A percentile compares a stretch with the other conserved stretches of the same genome.
Conservation (phyloP, 2,797 vertebrate genomes). For the Ispidina lecontei region DNA sequence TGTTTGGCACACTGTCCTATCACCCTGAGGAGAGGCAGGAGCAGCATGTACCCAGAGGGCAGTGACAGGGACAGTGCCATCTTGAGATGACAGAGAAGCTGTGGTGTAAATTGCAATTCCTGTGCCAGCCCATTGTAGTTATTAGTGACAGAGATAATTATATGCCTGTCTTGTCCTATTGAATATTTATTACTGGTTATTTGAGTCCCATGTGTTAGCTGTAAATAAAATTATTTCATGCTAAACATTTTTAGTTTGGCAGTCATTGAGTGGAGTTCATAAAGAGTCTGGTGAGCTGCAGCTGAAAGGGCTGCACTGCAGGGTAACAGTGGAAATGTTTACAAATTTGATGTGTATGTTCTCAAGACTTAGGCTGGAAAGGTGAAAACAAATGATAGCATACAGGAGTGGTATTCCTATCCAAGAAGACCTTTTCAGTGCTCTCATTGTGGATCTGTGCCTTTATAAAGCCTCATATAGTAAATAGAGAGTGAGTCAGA, state of each 20-base stretch:
- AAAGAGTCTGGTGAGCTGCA: background rate
- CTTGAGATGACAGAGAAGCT: background rate
- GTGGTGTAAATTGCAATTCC: background rate
- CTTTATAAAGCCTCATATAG: background rate
- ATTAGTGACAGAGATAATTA: slow-evolving; percentile 11
- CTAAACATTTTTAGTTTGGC: background rate
- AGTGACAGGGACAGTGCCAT: background rate
- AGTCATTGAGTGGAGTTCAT: background rate
- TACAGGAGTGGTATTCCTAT: background rate
- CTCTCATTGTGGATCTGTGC: background rate
- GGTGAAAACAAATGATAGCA: background rate
- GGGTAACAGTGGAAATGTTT: background rate
- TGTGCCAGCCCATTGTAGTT: background rate
- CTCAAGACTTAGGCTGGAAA: background rate
- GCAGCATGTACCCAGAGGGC: background rate
- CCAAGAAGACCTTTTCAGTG: background rate
- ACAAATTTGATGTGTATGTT: background rate
- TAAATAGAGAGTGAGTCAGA: background rate
- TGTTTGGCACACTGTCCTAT: background rate
- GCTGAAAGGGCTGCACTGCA: background rate
- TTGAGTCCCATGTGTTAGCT: background rate
- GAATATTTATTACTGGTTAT: background rate
- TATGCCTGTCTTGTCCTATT: background rate
- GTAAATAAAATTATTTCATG: slow-evolving; percentile 42
- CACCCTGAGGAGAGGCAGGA: background rate